Evolutionary conservation across 1,140 invertebrate genomes (phyloP).

Genomic region (Micrasema longulum): DNA sequence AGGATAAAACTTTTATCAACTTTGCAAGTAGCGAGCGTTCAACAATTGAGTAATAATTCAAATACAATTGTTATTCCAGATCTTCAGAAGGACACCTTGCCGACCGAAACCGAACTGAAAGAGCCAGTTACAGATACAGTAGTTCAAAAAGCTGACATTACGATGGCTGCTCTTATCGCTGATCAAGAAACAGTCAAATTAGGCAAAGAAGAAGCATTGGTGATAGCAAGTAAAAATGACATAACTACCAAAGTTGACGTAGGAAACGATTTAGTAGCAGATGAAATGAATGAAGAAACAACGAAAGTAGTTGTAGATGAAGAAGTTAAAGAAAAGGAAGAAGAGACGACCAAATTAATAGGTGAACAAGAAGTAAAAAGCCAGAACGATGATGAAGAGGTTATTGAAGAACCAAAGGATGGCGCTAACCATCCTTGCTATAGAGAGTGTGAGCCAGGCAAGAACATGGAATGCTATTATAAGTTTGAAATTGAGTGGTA

Average conservation of each 20-base stretch:
- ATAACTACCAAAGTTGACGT: background rate
- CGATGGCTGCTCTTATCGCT: background rate
- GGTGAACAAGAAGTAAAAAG: no score
- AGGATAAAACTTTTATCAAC: no score
- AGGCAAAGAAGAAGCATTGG: background rate
- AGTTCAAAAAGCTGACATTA: background rate
- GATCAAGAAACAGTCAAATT: background rate
- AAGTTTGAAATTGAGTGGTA: conserved; percentile 82
- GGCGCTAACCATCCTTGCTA: conserved; percentile 65
- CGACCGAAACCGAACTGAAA: no score
- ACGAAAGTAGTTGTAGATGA: background rate
- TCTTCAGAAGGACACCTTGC: no score
- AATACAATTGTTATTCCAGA: no score
- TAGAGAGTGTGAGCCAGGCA: conserved; percentile 64
- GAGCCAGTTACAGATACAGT: background rate
- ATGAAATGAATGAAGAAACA: background rate
- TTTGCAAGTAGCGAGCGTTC: no score
- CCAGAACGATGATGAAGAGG: conserved; percentile 24
- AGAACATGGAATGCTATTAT: conserved; percentile 77
- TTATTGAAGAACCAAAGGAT: conserved; percentile 40
- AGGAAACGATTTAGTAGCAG: background rate
- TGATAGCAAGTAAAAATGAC: background rate
- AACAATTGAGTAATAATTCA: no score
- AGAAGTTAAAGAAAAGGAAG: conserved; percentile 1
- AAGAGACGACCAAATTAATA: background rate